Conservation (phyloP, 2,888 invertebrate species). For the Yponomeuta malinellus region DNA sequence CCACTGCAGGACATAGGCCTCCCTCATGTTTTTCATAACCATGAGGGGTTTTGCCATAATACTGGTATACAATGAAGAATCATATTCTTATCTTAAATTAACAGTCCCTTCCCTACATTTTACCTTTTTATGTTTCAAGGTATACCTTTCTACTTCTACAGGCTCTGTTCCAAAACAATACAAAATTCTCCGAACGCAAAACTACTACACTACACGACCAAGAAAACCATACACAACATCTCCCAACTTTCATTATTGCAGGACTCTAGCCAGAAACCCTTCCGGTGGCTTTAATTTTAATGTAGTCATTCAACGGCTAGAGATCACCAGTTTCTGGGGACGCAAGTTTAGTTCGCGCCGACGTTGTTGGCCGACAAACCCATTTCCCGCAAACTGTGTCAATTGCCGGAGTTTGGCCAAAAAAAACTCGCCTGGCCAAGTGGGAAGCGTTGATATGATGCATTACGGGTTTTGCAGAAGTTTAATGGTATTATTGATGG, state of each 20-base stretch:
- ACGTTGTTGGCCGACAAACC: conserved; percentile 50
- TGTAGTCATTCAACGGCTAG: neutral
- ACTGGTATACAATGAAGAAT: no score
- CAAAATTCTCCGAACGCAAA: neutral
- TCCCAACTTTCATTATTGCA: neutral
- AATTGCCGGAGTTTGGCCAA: conserved; percentile 45
- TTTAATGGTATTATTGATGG: neutral
- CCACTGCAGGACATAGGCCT: no score
- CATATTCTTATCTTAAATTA: no score
- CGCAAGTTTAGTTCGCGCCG: conserved; percentile 30
- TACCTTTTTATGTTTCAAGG: neutral
- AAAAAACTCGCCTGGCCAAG: conserved; percentile 55
- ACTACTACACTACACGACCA: neutral
- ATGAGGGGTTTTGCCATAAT: no score
- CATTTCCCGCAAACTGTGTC: conserved; percentile 52
- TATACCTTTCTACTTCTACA: neutral
- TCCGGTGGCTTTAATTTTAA: neutral
- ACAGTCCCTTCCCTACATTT: no score
- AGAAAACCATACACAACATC: neutral
- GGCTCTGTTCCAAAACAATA: neutral
- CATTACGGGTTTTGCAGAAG: neutral
- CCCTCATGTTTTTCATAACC: no score
- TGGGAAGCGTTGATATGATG: conserved; percentile 22
- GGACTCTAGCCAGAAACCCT: neutral
- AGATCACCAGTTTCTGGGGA: neutral